Percentiles rank a stretch among this genome's conserved stretches.
Conservation (phyloP, 2,888 invertebrate genomes). For the Campoplex capitator region DNA sequence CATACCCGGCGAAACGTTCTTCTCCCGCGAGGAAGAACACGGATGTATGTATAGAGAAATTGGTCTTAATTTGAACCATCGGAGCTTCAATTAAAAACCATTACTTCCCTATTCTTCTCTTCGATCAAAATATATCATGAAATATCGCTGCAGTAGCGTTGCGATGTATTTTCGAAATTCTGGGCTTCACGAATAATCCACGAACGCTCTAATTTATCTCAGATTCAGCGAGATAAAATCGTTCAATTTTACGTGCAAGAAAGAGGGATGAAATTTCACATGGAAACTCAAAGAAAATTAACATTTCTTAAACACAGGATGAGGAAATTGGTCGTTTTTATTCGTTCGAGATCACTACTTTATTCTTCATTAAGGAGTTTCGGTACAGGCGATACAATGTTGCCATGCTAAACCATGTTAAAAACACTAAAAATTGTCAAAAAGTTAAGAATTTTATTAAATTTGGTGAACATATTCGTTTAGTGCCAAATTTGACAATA, state of each 20-base stretch:
- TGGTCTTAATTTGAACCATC: conserved; percentile 19
- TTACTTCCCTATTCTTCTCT: background rate
- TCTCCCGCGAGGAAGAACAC: conserved; percentile 34
- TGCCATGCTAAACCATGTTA: too few relatives aligned
- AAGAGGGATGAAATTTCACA: conserved; percentile 6
- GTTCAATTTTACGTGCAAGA: background rate
- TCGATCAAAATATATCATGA: background rate
- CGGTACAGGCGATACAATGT: too few relatives aligned
- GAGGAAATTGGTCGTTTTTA: conserved; percentile 20
- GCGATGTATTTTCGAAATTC: background rate
- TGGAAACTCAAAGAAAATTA: too few relatives aligned
- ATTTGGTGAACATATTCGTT: too few relatives aligned
- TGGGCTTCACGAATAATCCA: too few relatives aligned
- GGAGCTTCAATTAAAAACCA: background rate
- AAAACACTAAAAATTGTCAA: too few relatives aligned
- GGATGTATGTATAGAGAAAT: background rate
- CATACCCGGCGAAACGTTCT: conserved; percentile 54
- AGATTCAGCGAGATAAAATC: background rate
- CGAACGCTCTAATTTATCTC: background rate
- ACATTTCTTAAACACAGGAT: too few relatives aligned
- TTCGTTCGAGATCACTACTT: conserved; percentile 5
- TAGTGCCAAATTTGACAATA: too few relatives aligned
- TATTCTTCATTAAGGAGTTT: conserved; percentile 12
- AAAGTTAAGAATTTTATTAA: too few relatives aligned
- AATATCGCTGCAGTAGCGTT: too few relatives aligned